phyloP scores from a whole-genome alignment of 2,113 vertebrate species.

The Phrynocephalus versicolor region DNA sequence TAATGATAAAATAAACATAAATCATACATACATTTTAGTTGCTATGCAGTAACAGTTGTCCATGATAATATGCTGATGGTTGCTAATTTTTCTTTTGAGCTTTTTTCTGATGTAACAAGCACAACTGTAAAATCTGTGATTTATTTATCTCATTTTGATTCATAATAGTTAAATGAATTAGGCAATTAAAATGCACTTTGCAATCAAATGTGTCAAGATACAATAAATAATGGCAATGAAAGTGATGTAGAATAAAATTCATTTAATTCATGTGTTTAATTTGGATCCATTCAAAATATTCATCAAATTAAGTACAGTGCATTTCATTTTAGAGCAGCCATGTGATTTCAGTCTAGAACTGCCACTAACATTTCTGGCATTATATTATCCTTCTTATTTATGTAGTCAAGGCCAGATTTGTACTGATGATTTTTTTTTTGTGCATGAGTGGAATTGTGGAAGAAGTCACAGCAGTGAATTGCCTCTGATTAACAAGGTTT shows the following conservation, averaged over 20 bases:
- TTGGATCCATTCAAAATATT: constrained; percentile 56
- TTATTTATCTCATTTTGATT: constrained; percentile 67
- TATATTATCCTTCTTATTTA: not conserved
- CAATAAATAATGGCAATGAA: constrained; percentile 55
- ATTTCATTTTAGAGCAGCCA: constrained; percentile 18
- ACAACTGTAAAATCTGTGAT: constrained; percentile 54
- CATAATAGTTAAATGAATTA: constrained; percentile 53
- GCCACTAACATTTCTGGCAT: not conserved
- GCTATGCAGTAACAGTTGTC: constrained; percentile 15
- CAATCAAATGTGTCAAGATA: constrained; percentile 19
- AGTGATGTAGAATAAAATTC: constrained; percentile 39
- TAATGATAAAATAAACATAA: constrained; percentile 54
- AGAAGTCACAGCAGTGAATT: too few relatives aligned
- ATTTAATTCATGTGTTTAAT: constrained; percentile 46
- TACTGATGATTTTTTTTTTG: too few relatives aligned
- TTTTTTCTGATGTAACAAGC: constrained; percentile 59
- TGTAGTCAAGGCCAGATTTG: not conserved
- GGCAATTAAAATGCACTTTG: constrained; percentile 63
- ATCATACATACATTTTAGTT: constrained; percentile 40
- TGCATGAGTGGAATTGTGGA: too few relatives aligned
- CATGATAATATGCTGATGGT: constrained; percentile 30
- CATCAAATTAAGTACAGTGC: constrained; percentile 17
- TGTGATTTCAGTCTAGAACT: constrained; percentile 16
- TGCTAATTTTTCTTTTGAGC: constrained; percentile 55
- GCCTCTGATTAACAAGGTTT: too few relatives aligned